Evolutionary conservation across 1,140 invertebrate species (phyloP), one percentile per base, ranked within the genome.

Genomic region (Lithobius niger): DNA sequence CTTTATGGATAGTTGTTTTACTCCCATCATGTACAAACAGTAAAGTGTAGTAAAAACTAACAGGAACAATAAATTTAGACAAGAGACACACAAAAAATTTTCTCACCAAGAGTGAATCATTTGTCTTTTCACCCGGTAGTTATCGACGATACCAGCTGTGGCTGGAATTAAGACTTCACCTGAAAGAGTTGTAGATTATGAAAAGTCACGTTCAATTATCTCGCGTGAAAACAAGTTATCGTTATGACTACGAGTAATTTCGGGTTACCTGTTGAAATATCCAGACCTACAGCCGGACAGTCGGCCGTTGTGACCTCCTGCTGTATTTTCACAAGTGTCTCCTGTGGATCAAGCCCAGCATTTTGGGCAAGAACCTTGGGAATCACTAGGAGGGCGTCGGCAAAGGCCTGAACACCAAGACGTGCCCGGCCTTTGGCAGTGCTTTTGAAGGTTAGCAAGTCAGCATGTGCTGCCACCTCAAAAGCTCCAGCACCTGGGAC

Each of bases 121-220:
- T 77, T 99, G 95, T 67, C 86, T 94, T 68, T 99, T 99, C 0
- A 99, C 96, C 66, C 88, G 79, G 65, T 94, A 97, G 69, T 99
- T 99, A 69, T 99, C 97, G 64, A 83, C 83, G 64, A 99, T 88
- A 25, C 95, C 95, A 57, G 78, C 71, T 71, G 91, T 86, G 3
- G 74, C 71, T 0, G 94, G 89, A 65, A 87, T 82, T 57, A 93
- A 73, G 2, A 86, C 78, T 74, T 94, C 89, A 21, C 76, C 73
- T 74, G 27, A 18, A 57, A 49, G 36, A 63, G 53, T 28, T 27
- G n/a, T 49, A 19, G 25, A 54, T 2, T n/a, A n/a, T n/a, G n/a
- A n/a, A n/a, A n/a, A n/a, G n/a, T n/a, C n/a, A n/a, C n/a, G n/a
- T n/a, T n/a, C n/a, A n/a, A n/a, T n/a, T n/a, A n/a, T n/a, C n/a